Evolutionary conservation across 2,888 invertebrate genomes (phyloP).

Genomic region (Limnephilus marmoratus): DNA sequence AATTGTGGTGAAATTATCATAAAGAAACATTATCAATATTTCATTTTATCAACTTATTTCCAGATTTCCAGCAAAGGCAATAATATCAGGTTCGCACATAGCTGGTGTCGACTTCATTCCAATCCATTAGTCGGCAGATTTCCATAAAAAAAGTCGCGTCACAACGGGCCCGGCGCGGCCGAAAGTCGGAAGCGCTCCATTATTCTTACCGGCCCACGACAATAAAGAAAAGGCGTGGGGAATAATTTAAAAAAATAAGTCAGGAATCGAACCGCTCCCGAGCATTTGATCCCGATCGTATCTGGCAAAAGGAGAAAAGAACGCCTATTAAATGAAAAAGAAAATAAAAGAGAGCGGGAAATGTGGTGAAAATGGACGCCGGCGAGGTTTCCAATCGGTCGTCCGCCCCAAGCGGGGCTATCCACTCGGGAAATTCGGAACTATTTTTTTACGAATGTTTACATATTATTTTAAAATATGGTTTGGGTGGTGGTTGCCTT

Average conservation of each 20-base stretch:
- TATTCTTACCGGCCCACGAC: slow-evolving; percentile 6
- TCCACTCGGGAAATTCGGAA: slow-evolving; percentile 30
- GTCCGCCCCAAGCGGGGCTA: slow-evolving; percentile 40
- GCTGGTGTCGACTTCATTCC: not conserved
- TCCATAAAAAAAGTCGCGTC: not conserved
- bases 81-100: not conserved
- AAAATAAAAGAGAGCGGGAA: slow-evolving; percentile 61
- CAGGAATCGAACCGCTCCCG: slow-evolving; percentile 49
- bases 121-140: not conserved
- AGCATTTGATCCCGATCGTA: slow-evolving; percentile 55
- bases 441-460: not conserved
- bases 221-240: slow-evolving; percentile 17
- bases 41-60: too few species aligned
- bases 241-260: slow-evolving; percentile 16
- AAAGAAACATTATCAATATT: too few species aligned
- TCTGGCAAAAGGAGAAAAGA: slow-evolving; percentile 53
- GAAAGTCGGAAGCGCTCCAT: not conserved
- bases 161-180: not conserved
- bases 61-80: not conserved
- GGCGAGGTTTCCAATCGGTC: slow-evolving; percentile 49
- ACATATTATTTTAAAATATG: too few species aligned
- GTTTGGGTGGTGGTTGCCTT: too few species aligned
- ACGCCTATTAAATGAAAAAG: slow-evolving; percentile 60
- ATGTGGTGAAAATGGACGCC: slow-evolving; percentile 64
- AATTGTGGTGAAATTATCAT: too few species aligned